These are phyloP conservation scores for Laspeyria flexula DNA, from an alignment of 2,888 invertebrate genomes.

Conservation along the genomic window DNA sequence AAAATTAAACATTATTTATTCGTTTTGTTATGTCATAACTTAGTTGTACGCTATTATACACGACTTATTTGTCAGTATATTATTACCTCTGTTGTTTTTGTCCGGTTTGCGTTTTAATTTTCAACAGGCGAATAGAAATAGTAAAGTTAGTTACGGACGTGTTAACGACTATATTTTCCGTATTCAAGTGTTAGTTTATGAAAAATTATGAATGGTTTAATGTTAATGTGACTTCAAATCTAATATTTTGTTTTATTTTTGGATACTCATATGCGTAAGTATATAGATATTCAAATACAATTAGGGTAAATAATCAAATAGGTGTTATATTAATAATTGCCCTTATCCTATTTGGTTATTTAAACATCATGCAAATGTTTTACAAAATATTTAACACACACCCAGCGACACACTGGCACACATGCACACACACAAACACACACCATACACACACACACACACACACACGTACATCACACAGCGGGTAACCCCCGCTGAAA, in stretches of 20 bases:
- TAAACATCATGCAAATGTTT: too few relatives aligned
- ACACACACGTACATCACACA: too few relatives aligned
- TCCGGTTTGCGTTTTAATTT: slow-evolving; percentile 7
- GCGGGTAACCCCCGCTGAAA: too few relatives aligned
- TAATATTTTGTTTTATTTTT: not conserved
- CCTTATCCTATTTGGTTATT: too few relatives aligned
- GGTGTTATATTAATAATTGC: too few relatives aligned
- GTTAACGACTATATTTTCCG: slow-evolving; percentile 1
- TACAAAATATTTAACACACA: too few relatives aligned
- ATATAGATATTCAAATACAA: too few relatives aligned
- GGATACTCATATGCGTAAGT: not conserved
- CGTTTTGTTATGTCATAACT: not conserved
- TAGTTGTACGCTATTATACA: not conserved
- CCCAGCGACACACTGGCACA: too few relatives aligned
- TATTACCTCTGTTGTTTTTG: slow-evolving; percentile 8
- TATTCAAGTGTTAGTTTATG: slow-evolving; percentile 1
- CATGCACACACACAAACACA: too few relatives aligned
- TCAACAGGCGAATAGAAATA: not conserved
- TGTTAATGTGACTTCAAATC: not conserved
- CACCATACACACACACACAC: too few relatives aligned
- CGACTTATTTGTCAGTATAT: slow-evolving; percentile 16
- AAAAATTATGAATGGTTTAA: slow-evolving; percentile 3
- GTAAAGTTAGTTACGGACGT: slow-evolving; percentile 7
- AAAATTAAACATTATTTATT: slow-evolving; percentile 1
- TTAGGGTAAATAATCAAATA: too few relatives aligned